Evolutionary conservation across 2,888 invertebrate genomes (phyloP).

Genomic region (Gerris lacustris): DNA sequence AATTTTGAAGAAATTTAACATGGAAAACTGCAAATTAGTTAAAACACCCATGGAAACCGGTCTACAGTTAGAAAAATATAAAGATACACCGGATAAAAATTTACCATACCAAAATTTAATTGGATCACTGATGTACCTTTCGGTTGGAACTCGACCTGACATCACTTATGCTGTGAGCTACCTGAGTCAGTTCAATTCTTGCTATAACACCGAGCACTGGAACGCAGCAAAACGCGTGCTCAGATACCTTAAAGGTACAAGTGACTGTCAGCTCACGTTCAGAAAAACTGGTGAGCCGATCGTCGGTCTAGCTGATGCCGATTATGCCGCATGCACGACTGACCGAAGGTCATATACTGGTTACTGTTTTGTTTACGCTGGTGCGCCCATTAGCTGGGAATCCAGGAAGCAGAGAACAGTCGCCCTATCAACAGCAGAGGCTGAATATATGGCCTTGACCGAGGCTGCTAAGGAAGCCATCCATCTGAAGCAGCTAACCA

Average conservation of each 20-base stretch:
- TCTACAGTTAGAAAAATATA: no score
- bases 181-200: conserved; percentile 18
- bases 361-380: conserved; percentile 17
- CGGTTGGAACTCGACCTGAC: conserved; percentile 20
- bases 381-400: conserved; percentile 17
- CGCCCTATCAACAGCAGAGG: no score
- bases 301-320: conserved; percentile 14
- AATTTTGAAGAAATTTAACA: conserved; percentile 14
- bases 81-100: conserved; percentile 5
- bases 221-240: conserved; percentile 21
- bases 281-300: conserved; percentile 13
- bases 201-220: conserved; percentile 16
- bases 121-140: conserved; percentile 13
- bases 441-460: no score
- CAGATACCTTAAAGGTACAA: conserved; percentile 19
- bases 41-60: conserved; percentile 17
- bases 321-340: conserved; percentile 14
- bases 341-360: conserved; percentile 17
- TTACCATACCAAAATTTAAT: conserved; percentile 20
- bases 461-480: background rate
- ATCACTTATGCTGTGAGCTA: conserved; percentile 16
- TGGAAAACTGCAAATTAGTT: conserved; percentile 17
- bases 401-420: conserved; percentile 16
- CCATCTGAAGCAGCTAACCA: conserved; percentile 4
- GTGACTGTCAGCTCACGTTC: conserved; percentile 12